A percentile compares a stretch with the other conserved stretches of the same genome.
Evolutionary conservation across 2,113 vertebrate genomes (phyloP).

Genomic region (Labeo catla): DNA sequence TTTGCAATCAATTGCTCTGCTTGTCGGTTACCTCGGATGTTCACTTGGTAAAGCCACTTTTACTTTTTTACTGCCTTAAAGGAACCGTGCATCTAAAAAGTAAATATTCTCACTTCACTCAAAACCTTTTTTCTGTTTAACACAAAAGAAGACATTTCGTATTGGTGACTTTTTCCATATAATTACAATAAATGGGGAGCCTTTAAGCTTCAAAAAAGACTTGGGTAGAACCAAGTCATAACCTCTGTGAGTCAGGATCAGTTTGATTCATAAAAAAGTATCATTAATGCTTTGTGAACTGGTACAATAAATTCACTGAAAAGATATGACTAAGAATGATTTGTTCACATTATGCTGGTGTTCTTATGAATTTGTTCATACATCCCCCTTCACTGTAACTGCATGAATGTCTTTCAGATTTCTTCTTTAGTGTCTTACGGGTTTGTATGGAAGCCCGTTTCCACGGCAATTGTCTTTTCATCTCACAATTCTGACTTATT

Average conservation of each 20-base stretch:
- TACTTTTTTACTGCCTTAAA: not conserved
- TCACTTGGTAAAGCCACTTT: constrained; percentile 60
- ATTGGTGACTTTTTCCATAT: not conserved
- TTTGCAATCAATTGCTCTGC: constrained; percentile 64
- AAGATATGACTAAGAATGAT: no score
- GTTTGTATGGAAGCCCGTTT: no score
- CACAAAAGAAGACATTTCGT: not conserved
- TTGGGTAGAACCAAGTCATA: not conserved
- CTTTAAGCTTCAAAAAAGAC: not conserved
- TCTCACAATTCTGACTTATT: no score
- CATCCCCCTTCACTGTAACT: no score
- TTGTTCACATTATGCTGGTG: no score
- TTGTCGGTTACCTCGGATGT: constrained; percentile 57
- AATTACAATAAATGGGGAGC: not conserved
- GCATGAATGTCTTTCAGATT: no score
- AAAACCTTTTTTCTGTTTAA: not conserved
- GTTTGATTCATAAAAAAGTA: no score
- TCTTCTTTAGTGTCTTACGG: not conserved
- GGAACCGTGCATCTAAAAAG: not conserved
- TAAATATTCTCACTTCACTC: not conserved
- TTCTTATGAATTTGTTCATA: no score
- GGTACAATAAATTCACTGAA: no score
- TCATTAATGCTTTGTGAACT: no score
- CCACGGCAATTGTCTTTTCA: no score
- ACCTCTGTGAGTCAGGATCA: no score